Evolutionary conservation across 2,797 vertebrate genomes (phyloP), one percentile per base, ranked within the genome.

Genomic region (Acanthurus leucopareius): DNA sequence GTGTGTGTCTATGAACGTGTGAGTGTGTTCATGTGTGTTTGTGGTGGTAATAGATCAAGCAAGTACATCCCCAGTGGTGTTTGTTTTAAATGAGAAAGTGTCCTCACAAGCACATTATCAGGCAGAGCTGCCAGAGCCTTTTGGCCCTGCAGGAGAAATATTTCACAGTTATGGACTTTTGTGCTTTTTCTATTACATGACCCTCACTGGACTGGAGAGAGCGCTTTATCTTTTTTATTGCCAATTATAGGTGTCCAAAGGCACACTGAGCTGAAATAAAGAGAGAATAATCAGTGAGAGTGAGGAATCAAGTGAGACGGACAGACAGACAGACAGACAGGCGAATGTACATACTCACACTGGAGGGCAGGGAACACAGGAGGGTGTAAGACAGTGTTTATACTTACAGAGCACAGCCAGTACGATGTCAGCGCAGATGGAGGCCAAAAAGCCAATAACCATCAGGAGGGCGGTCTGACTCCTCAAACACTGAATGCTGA

Each of bases 141-240:
- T 69, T 84, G 79, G 82, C 87, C 90, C 83, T 83, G 75, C 64
- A 91, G 90, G 88, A 83, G 77, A 82, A 77, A 93, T 91, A 93
- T 94, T 91, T 93, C 92, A 93, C 93, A 92, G 93, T 93, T 87
- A 91, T 92, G 84, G 90, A 91, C 91, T 90, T 92, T 90, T 91
- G 84, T 86, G 88, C 75, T 80, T 87, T 93, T 91, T 86, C 80
- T 85, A 88, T 89, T 90, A 84, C 87, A 91, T 88, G 84, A 91
- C 88, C 90, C 87, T 89, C 90, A 77, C 84, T 75, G 90, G 89
- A 90, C 87, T 78, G 58, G 62, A 79, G 77, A 88, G 79, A 83
- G 84, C 51, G 10, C 86, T 92, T 88, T 82, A 85, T 92, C 91
- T 91, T 92, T 92, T 92, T 88, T 91, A 91, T 92, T 90, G 89